Conservation (phyloP, 30 jellyfish, hydroid and myxozoan species). For the Aurelia coerulea region DNA sequence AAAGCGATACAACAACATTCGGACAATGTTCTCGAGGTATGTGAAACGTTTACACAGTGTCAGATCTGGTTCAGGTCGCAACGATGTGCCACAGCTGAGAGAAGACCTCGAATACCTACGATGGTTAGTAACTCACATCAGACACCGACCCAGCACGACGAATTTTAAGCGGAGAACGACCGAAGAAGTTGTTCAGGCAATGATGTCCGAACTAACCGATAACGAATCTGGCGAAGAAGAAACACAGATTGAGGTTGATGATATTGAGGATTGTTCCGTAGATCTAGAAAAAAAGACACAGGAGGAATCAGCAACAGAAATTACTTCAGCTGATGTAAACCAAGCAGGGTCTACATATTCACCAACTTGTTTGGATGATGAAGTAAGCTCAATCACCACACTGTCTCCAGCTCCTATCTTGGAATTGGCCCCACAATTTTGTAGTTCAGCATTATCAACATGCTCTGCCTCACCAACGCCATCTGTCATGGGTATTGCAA, state of each 20-base stretch:
- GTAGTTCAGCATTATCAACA: neutral
- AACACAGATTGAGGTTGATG: neutral
- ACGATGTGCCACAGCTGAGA: conserved; percentile 1
- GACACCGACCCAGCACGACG: conserved; percentile 2
- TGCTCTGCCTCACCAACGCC: neutral
- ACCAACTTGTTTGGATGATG: neutral
- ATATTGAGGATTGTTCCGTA: no score
- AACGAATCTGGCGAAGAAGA: neutral
- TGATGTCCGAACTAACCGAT: neutral
- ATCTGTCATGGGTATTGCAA: neutral
- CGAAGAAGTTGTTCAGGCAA: conserved; percentile 17
- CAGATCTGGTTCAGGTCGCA: conserved; percentile 18
- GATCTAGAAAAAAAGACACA: no score
- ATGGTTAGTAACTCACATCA: conserved; percentile 17
- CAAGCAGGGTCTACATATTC: neutral
- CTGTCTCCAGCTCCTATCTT: conserved; percentile 10
- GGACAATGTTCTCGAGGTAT: conserved; percentile 13
- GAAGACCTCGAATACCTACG: conserved; percentile 1
- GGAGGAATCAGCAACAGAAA: no score
- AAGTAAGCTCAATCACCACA: conserved; percentile 2
- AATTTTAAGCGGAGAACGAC: neutral
- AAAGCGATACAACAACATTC: neutral
- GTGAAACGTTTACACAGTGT: neutral
- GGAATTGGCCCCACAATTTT: neutral
- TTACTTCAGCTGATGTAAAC: neutral